A percentile compares a stretch with the other conserved stretches of the same genome.
These are phyloP conservation scores for Drosophila orosa DNA, from an alignment of 1,140 invertebrate species.

Conservation along the genomic window DNA sequence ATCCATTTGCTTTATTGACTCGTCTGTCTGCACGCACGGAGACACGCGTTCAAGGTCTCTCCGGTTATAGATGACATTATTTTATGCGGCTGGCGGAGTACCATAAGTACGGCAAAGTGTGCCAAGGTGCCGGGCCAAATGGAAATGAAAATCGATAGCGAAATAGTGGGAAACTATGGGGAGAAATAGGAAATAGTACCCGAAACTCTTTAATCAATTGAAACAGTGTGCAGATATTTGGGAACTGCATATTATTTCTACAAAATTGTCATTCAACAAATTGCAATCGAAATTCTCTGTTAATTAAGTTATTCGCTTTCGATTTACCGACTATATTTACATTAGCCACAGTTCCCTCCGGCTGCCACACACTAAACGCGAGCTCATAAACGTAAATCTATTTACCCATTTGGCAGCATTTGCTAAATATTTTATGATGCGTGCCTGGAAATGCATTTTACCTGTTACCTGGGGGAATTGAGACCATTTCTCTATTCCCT, in stretches of 20 bases:
- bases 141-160: conserved; percentile 62
- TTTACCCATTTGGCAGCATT: conserved; percentile 57
- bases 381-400: conserved; percentile 64
- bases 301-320: conserved; percentile 36
- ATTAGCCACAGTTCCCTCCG: conserved; percentile 1
- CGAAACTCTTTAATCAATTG: conserved; percentile 6
- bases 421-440: conserved; percentile 70
- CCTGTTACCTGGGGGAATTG: conserved; percentile 32
- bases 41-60: conserved; percentile 58
- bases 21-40: conserved; percentile 70
- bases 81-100: conserved; percentile 42
- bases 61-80: conserved; percentile 65
- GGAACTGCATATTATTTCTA: neutral
- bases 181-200: neutral
- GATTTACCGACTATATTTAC: conserved; percentile 7
- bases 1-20: conserved; percentile 74
- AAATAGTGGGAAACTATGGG: conserved; percentile 9
- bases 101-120: conserved; percentile 50
- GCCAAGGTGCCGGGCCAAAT: conserved; percentile 58
- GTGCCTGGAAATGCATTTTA: conserved; percentile 53
- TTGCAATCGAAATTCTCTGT: neutral
- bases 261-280: neutral
- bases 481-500: neutral
- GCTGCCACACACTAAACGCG: conserved; percentile 32
- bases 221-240: neutral